Conservation (phyloP, 2,113 vertebrate species). For the Pomatorhinus ruficollis region DNA sequence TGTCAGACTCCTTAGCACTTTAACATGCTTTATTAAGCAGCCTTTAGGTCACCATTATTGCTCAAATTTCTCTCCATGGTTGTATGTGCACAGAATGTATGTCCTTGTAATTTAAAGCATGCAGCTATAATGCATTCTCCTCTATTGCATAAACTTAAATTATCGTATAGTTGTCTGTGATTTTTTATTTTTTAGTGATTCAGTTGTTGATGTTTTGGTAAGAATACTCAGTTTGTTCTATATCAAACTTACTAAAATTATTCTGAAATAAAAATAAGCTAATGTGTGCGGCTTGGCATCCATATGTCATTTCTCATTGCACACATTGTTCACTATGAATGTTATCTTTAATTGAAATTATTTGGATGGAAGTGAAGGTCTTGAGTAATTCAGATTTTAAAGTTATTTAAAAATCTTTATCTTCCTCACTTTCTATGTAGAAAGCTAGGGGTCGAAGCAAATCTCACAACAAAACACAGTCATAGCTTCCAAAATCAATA, state of each 20-base stretch:
- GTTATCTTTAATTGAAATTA: constrained; percentile 53
- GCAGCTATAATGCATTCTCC: constrained; percentile 80
- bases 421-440: constrained; percentile 44
- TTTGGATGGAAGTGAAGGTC: constrained; percentile 48
- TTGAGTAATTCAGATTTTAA: constrained; percentile 77
- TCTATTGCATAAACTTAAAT: constrained; percentile 86
- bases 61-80: constrained; percentile 90
- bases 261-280: constrained; percentile 30
- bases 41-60: constrained; percentile 94
- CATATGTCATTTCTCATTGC: constrained; percentile 54
- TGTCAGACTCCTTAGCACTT: constrained; percentile 90
- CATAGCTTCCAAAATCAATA: constrained; percentile 89
- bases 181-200: constrained; percentile 24
- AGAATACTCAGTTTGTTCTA: not conserved
- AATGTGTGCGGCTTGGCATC: constrained; percentile 33
- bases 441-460: constrained; percentile 78
- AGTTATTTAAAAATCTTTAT: constrained; percentile 73
- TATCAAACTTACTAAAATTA: constrained; percentile 22
- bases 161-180: constrained; percentile 78
- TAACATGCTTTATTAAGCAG: constrained; percentile 99
- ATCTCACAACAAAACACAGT: constrained; percentile 79
- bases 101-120: constrained; percentile 81
- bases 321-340: constrained; percentile 27
- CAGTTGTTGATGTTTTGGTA: not conserved
- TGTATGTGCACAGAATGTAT: constrained; percentile 82